Evolutionary conservation across 2,888 invertebrate species (phyloP).

Genomic region (Plemyria rubiginata): DNA sequence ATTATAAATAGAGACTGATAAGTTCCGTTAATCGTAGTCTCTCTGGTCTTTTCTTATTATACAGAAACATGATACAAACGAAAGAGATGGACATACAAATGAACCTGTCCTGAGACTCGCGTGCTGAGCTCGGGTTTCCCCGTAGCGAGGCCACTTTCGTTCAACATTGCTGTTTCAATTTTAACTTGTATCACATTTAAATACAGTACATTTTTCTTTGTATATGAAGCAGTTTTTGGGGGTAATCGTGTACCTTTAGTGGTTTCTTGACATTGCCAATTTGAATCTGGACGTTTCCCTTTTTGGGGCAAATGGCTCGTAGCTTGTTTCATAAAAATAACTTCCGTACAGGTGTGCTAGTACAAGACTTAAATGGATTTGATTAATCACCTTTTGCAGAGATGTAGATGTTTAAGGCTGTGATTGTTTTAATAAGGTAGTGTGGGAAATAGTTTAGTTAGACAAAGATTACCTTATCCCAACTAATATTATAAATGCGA

Average conservation of each 20-base stretch:
- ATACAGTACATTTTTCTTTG: conserved; percentile 38
- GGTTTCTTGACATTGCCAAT: conserved; percentile 50
- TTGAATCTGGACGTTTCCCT: conserved; percentile 42
- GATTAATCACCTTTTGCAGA: conserved; percentile 11
- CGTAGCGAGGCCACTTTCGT: conserved; percentile 63
- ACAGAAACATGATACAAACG: conserved; percentile 28
- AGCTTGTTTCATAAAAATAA: conserved; percentile 13
- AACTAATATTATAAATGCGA: too few species aligned
- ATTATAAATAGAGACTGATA: conserved; percentile 76
- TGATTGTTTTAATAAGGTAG: conserved; percentile 2
- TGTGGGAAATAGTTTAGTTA: conserved; percentile 10
- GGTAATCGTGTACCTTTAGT: conserved; percentile 40
- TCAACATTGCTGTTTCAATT: conserved; percentile 47
- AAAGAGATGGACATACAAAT: conserved; percentile 53
- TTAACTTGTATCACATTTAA: conserved; percentile 34
- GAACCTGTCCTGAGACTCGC: conserved; percentile 57
- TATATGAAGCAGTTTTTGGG: conserved; percentile 26
- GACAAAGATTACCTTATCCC: too few species aligned
- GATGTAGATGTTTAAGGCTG: background rate
- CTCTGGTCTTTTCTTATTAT: conserved; percentile 48
- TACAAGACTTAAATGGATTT: conserved; percentile 16
- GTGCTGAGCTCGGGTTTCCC: conserved; percentile 66
- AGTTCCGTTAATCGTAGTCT: conserved; percentile 64
- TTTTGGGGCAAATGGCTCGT: conserved; percentile 23
- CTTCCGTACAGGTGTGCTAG: conserved; percentile 32